These are phyloP conservation scores for Epiblema foenella DNA, from an alignment of 2,888 invertebrate genomes.

Conservation along the genomic window DNA sequence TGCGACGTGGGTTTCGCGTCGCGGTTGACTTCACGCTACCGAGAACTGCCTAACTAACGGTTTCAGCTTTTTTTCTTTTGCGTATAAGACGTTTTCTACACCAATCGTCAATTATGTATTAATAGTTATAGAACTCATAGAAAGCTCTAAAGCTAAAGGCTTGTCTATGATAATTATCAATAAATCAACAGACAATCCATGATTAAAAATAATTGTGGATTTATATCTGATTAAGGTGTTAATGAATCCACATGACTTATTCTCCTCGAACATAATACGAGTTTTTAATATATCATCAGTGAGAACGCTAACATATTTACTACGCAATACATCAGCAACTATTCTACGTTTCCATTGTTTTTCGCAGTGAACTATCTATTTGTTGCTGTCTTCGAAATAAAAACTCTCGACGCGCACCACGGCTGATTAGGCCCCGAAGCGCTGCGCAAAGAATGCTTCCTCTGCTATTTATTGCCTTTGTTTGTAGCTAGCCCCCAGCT, in stretches of 20 bases:
- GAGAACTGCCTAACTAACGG: constrained; percentile 39
- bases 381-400: constrained; percentile 48
- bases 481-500: constrained; percentile 42
- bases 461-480: constrained; percentile 44
- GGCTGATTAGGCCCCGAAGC: constrained; percentile 53
- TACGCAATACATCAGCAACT: constrained; percentile 14
- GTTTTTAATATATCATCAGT: not conserved
- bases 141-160: not conserved
- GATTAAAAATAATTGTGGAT: not conserved
- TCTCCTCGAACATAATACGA: not conserved
- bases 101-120: not conserved
- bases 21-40: constrained; percentile 38
- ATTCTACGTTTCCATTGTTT: constrained; percentile 33
- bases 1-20: constrained; percentile 34
- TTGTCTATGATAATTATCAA: not conserved
- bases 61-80: not conserved
- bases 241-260: not conserved
- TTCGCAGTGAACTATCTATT: constrained; percentile 35
- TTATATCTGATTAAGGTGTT: not conserved
- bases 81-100: not conserved
- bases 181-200: not conserved
- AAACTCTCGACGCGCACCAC: constrained; percentile 47
- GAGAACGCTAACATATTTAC: constrained; percentile 2
- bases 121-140: not conserved
- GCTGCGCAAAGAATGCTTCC: constrained; percentile 47